These are phyloP conservation scores for Moxostoma hubbsi DNA, from an alignment of 2,797 vertebrate genomes.

Conservation along the genomic window DNA sequence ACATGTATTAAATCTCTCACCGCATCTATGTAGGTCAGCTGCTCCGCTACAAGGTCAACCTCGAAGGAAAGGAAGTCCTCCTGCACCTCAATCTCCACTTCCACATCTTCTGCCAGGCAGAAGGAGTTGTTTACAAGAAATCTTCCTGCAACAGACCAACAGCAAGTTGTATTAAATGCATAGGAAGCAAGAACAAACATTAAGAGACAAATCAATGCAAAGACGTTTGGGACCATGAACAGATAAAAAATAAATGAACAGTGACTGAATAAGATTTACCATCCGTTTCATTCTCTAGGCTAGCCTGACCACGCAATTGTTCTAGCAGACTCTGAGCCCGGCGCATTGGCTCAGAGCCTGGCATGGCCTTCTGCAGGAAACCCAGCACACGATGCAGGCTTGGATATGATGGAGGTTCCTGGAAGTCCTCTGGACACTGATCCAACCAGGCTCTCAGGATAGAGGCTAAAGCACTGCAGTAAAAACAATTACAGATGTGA, in stretches of 20 bases:
- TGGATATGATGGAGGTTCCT: slow-evolving; percentile 84
- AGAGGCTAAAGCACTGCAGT: slow-evolving; percentile 84
- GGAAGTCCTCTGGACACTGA: slow-evolving; percentile 94
- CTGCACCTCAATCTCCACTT: slow-evolving; percentile 77
- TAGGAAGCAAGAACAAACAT: slow-evolving; percentile 34
- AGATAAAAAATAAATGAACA: background rate
- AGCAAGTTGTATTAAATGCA: slow-evolving; percentile 20
- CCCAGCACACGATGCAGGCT: slow-evolving; percentile 84
- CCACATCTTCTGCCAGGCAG: slow-evolving; percentile 84
- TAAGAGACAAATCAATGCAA: too few relatives aligned
- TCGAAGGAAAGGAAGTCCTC: slow-evolving; percentile 88
- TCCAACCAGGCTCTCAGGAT: slow-evolving; percentile 92
- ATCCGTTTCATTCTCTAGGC: slow-evolving; percentile 76
- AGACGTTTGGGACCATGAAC: background rate
- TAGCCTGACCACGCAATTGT: slow-evolving; percentile 83
- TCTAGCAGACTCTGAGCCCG: slow-evolving; percentile 86
- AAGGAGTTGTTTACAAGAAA: slow-evolving; percentile 76
- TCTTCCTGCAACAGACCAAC: slow-evolving; percentile 70
- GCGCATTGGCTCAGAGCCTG: slow-evolving; percentile 85
- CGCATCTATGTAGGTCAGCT: slow-evolving; percentile 95
- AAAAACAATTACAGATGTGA: slow-evolving; percentile 13
- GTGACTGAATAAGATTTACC: slow-evolving; percentile 68
- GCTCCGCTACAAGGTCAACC: slow-evolving; percentile 89
- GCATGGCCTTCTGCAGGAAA: slow-evolving; percentile 84
- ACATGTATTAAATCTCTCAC: slow-evolving; percentile 76